Evolutionary conservation across 2,113 vertebrate species (phyloP).

Genomic region (Alouatta palliata): DNA sequence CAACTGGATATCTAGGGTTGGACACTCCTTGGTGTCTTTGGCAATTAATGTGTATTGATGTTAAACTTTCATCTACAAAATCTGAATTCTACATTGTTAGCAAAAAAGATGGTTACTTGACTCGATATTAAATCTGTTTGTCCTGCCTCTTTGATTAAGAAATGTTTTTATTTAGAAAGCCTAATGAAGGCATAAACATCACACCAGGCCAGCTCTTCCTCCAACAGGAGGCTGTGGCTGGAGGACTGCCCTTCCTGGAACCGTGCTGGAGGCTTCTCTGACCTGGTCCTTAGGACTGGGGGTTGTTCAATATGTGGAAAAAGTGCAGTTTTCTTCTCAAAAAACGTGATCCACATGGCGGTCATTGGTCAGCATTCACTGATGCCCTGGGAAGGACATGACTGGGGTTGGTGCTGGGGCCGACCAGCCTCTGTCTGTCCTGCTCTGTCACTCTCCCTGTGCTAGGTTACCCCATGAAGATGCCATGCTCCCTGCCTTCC

Average conservation of each 20-base stretch:
- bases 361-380: fast-evolving
- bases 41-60: fast-evolving
- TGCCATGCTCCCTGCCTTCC: fast-evolving
- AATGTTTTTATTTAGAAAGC: not conserved
- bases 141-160: not conserved
- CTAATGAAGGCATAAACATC: not conserved
- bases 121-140: not conserved
- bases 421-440: fast-evolving
- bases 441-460: not conserved
- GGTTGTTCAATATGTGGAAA: slow-evolving; percentile 44
- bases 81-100: not conserved
- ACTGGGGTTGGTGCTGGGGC: not conserved
- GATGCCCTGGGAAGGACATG: not conserved
- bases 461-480: fast-evolving
- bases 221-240: fast-evolving
- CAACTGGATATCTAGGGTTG: too few relatives aligned
- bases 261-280: not conserved
- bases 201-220: not conserved
- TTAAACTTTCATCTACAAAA: fast-evolving
- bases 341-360: fast-evolving
- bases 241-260: not conserved
- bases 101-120: not conserved
- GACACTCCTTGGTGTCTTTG: fast-evolving
- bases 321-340: not conserved
- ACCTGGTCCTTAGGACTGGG: not conserved